Evolutionary conservation across 2,797 vertebrate genomes (phyloP).

Genomic region (Poecilia picta): DNA sequence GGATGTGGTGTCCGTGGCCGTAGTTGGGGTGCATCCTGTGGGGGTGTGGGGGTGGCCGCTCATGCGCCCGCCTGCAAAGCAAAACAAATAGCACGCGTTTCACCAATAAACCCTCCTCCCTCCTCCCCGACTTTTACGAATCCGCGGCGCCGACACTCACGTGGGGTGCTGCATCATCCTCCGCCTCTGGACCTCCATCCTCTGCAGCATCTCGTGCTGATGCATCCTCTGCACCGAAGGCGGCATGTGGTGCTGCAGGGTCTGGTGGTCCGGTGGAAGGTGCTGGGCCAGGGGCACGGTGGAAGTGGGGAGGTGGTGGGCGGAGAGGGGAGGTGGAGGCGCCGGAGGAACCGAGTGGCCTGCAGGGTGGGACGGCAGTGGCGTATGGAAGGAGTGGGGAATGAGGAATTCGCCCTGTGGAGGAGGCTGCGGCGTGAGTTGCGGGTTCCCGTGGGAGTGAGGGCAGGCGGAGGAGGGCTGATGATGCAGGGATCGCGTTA

Average conservation of each 20-base stretch:
- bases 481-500: slow-evolving; percentile 94
- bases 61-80: slow-evolving; percentile 89
- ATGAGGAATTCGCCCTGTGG: slow-evolving; percentile 94
- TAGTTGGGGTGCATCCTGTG: slow-evolving; percentile 99
- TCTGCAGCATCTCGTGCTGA: slow-evolving; percentile 94
- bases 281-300: slow-evolving; percentile 90
- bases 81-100: slow-evolving; percentile 1
- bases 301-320: slow-evolving; percentile 88
- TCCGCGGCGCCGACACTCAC: slow-evolving; percentile 77
- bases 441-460: slow-evolving; percentile 93
- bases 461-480: slow-evolving; percentile 92
- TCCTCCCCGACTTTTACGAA: background rate
- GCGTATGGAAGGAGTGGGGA: slow-evolving; percentile 94
- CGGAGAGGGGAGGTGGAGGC: slow-evolving; percentile 79
- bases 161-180: slow-evolving; percentile 98
- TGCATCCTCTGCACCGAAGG: slow-evolving; percentile 92
- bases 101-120: background rate
- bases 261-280: slow-evolving; percentile 90
- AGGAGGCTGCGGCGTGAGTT: slow-evolving; percentile 88
- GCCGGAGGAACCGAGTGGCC: slow-evolving; percentile 88
- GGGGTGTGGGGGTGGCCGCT: slow-evolving; percentile 96
- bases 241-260: slow-evolving; percentile 92
- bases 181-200: slow-evolving; percentile 96
- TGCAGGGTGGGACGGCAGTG: slow-evolving; percentile 89
- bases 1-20: slow-evolving; percentile 98